Conservation (phyloP, 1,140 invertebrate species). For the Hetaerina americana region DNA sequence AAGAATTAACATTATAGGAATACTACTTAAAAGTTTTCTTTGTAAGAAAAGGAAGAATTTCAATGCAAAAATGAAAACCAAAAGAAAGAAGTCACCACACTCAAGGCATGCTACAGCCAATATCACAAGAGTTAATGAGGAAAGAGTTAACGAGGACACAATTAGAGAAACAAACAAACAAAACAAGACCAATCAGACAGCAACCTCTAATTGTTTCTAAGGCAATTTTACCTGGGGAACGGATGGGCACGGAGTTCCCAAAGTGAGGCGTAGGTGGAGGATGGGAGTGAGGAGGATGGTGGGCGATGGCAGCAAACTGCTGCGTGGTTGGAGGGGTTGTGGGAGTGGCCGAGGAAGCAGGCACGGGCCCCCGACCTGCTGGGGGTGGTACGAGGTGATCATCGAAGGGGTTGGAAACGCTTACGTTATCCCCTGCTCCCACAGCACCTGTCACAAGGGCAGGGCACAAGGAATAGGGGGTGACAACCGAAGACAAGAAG, state of each 20-base stretch:
- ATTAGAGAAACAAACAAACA: no score
- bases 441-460: constrained; percentile 1
- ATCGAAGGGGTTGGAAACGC: constrained; percentile 70
- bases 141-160: no score
- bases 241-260: constrained; percentile 9
- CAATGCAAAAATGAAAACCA: no score
- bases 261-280: neutral
- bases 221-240: constrained; percentile 2
- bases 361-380: neutral
- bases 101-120: no score
- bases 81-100: no score
- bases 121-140: no score
- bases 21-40: no score
- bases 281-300: neutral
- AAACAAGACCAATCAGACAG: no score
- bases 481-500: neutral
- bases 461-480: neutral
- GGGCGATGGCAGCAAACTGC: neutral
- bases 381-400: constrained; percentile 28
- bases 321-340: constrained; percentile 2
- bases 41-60: no score
- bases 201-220: no score
- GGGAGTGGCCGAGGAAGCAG: no score
- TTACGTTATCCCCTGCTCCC: constrained; percentile 52
- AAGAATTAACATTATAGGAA: no score